Percentiles rank a stretch among this genome's conserved stretches.
phyloP scores from a whole-genome alignment of 2,113 vertebrate genomes.

The Atractosteus spatula region DNA sequence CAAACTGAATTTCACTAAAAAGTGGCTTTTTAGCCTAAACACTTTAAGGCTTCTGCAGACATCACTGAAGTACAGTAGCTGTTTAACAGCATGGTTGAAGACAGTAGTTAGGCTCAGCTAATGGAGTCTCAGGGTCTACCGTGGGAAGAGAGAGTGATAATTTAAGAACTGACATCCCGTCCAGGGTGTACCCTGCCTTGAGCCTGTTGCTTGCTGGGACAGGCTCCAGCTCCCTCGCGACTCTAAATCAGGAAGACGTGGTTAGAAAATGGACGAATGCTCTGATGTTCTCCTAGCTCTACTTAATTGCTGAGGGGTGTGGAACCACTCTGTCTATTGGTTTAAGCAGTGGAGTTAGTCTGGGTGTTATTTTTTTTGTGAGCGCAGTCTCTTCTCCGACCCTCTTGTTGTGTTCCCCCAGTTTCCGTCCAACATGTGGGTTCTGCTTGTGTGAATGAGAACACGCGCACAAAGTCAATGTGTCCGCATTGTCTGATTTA shows the following conservation, averaged over 20 bases:
- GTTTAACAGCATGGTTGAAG: constrained; percentile 4
- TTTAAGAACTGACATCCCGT: not conserved
- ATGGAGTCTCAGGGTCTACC: no score
- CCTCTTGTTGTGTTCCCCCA: not conserved
- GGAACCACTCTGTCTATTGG: constrained; percentile 21
- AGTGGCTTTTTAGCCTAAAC: no score
- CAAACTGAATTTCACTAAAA: no score
- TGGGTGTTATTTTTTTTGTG: constrained; percentile 10
- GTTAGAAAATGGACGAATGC: not conserved
- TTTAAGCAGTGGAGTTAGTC: constrained; percentile 5
- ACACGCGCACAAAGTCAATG: constrained; percentile 12
- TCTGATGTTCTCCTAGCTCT: constrained; percentile 47
- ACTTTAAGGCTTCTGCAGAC: not conserved
- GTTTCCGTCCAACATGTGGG: not conserved
- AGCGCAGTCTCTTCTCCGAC: constrained; percentile 3
- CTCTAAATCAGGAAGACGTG: no score
- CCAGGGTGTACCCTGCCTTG: no score
- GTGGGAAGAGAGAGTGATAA: not conserved
- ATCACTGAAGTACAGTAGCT: not conserved
- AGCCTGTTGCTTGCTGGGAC: no score
- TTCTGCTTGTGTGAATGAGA: constrained; percentile 18
- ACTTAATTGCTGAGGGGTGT: constrained; percentile 48
- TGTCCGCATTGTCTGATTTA: constrained; percentile 20
- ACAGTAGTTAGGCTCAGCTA: not conserved
- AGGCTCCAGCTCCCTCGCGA: no score